Base-by-base conservation (phyloP, 2,797 vertebrate genomes). In the Helarctos malayanus region DNA sequence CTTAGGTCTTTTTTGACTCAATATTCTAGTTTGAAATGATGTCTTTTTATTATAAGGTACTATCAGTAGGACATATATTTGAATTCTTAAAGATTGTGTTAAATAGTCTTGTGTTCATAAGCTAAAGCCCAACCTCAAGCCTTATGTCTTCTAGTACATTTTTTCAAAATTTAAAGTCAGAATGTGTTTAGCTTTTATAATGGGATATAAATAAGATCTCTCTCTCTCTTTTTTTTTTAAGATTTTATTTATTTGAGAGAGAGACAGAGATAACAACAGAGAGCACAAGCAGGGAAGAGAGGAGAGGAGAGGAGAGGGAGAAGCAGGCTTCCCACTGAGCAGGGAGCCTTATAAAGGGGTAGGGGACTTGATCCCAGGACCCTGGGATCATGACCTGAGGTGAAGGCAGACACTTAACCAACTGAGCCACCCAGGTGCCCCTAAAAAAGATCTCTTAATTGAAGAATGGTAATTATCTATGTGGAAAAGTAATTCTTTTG, bases 121-220 rank as follows among this genome's bases (percentile, higher is more conserved):
- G 89, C 7, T 52, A 65, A 71, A 92, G 14, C 19, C 56, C 18
- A 49, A 25, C 18, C 38, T 57, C 47, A 95, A 32, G 21, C n/a
- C 11, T 89, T n/a, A 25, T 93, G 38, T 82, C 95, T 93, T 27
- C 16, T 13, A 76, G 32, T 68, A 27, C 13, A 54, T 63, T 65
- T 0, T 21, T 25, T 1, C 3, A 69, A 73, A 89, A 35, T 75
- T 75, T 73, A 79, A 32, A 57, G 41, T 92, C 27, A 85, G 21
- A 81, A 78, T 7, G 5, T 83, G 23, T 41, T 92, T 94, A 63
- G 4, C 25, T 71, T 94, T 93, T 91, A 76, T 47, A 91, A 18
- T 91, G 47, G 45, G 78, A n/a, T 88, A 41, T 86, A 76, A 76
- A 56, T 89, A 69, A 82, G 4, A 47, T 96, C 15, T 65, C 9